Evolutionary conservation across 2,797 vertebrate species (phyloP), one percentile per base, ranked within the genome.

Genomic region (Uromys caudimaculatus): DNA sequence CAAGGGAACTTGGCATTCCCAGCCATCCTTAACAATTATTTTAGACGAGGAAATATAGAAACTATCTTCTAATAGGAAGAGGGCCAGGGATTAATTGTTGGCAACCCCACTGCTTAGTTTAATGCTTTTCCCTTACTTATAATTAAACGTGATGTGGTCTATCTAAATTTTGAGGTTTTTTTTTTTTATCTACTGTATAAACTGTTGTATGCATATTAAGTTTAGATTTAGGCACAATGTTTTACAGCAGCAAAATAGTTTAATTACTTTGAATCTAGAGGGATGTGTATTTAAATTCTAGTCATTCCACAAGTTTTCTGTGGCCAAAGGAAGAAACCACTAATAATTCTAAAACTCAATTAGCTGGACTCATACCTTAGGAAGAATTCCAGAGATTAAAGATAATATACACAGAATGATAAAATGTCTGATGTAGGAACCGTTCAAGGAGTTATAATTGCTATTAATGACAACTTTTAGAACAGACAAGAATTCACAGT

Each of bases 11-110:
- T 88, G 19, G 83, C 54, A 32, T 89, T 92, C 78, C 16, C 32
- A 90, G 29, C 12, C 38, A 14, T 95, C 41, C 54, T 89, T 89
- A 81, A 89, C 85, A 88, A 85, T 97, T 86, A 79, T 87, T 85
- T 96, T 67, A n/a, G 89, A 93, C 89, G 12, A 54, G 24, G 84
- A 85, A 50, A 67, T 35, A 82, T 47, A 60, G n/a, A 91, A 71
- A 77, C 76, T 7, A 56, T 56, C 35, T 35, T 47, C 16, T 86
- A 90, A 56, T 10, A 79, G 82, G 82, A 95, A 16, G 82, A 79
- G 58, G 67, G 29, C 38, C 16, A 60, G 38, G 21, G n/a, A 62
- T 91, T 81, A 75, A 83, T 52, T 89, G 27, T n/a, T 69, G 11
- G 54, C n/a, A 16, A 12, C 52, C 3, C 21, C 71, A 29, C 89